Percentiles rank a stretch among this genome's conserved stretches.
Evolutionary conservation across 2,888 invertebrate species (phyloP).

Genomic region (Seira ritae): DNA sequence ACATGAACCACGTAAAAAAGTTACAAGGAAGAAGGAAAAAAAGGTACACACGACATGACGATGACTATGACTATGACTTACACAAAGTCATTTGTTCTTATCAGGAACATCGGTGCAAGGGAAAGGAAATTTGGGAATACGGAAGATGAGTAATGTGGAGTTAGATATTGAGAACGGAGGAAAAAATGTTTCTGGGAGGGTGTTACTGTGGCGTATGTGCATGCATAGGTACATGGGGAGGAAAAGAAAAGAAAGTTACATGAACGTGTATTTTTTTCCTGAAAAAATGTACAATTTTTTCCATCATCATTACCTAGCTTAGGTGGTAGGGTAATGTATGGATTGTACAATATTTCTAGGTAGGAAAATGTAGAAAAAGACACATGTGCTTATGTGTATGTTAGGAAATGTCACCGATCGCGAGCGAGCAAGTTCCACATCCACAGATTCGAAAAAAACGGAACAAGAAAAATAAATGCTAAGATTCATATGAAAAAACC

Average conservation of each 20-base stretch:
- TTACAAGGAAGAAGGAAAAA: too few species aligned
- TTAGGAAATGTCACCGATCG: conserved; percentile 47
- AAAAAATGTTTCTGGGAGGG: neutral
- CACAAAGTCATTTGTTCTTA: conserved; percentile 16
- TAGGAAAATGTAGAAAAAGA: too few species aligned
- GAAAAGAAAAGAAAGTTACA: conserved; percentile 28
- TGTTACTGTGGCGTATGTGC: neutral
- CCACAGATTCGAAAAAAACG: neutral
- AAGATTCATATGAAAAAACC: conserved; percentile 37
- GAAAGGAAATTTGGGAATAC: conserved; percentile 28
- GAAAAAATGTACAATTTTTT: conserved; percentile 23
- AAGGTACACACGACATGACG: too few species aligned
- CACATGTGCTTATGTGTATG: conserved; percentile 9
- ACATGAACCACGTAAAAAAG: too few species aligned
- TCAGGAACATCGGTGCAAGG: conserved; percentile 3
- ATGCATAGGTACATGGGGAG: neutral
- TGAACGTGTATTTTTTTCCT: conserved; percentile 28
- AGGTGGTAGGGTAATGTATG: neutral
- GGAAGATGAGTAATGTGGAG: conserved; percentile 54
- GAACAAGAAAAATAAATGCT: conserved; percentile 21
- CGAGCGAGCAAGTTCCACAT: neutral
- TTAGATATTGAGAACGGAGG: conserved; percentile 32
- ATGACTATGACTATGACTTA: conserved; percentile 1
- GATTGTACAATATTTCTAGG: too few species aligned
- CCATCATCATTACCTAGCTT: conserved; percentile 48